Base-by-base conservation (phyloP, 1,140 invertebrate genomes). In the Drosophila fuyamai region DNA sequence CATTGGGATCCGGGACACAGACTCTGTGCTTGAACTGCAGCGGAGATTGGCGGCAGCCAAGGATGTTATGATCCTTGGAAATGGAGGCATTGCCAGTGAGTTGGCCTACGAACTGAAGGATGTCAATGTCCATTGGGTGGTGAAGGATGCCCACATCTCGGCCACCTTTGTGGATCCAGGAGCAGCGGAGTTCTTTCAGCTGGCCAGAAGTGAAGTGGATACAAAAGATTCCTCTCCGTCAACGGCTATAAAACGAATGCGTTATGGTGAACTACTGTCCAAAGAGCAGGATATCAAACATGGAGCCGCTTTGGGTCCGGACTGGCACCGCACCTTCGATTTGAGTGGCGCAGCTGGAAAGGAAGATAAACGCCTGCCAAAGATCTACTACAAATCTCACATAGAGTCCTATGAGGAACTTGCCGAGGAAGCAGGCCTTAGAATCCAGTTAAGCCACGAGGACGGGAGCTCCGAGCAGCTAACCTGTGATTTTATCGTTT, bases 11-110 rank as follows among this genome's bases (percentile, higher is more conserved):
- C 94, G 98, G 79, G 98, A 99, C 91, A 99, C 97, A n/a, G 97
- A 99, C 91, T 99, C 98, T 23, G 97, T 98, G 0, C 92, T 96
- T 90, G 94, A 95, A 65, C 96, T 99, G 83, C 95, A 97, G 75
- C 91, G 95, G 36, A 95, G 94, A 89, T 92, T 99, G 7, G 92
- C 92, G 54, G 91, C 93, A 67, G 94, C 97, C 0, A 94, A 93
- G 75, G 95, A 94, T 93, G 94, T 99, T 76, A 89, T 97, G 0
- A 94, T 99, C 50, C 94, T 99, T 48, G 98, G 98, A 23, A 99
- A 99, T 94, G 98, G 98, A 38, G 98, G 98, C 7, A 99, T 99
- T 82, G 98, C 98, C 23, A 98, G 97, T 56, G 98, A 99, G 94
- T 93, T 99, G 76, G 96, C 98, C 63, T 95, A 98, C 92, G 97